Evolutionary conservation across 2,797 vertebrate genomes (phyloP).

Genomic region (Ptychadena robeensis): DNA sequence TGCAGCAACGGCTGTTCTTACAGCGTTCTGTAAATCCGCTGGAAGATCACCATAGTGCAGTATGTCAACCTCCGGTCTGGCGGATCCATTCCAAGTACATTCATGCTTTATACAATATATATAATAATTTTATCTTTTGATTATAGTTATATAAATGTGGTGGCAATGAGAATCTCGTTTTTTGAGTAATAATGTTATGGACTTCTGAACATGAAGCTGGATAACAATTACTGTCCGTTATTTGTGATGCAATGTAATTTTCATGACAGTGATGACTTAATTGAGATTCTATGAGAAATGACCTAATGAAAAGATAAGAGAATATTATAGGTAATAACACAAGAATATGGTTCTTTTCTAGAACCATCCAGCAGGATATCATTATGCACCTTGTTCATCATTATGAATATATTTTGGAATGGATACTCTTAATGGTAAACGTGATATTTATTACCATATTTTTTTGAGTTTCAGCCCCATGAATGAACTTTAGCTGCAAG

Average conservation of each 20-base stretch:
- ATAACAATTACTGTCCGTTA: not conserved
- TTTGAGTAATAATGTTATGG: not conserved
- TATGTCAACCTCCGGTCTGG: too few relatives aligned
- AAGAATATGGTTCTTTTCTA: not conserved
- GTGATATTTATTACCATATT: too few relatives aligned
- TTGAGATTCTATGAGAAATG: not conserved
- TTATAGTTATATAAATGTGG: not conserved
- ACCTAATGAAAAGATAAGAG: not conserved
- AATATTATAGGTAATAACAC: not conserved
- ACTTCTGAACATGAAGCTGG: not conserved
- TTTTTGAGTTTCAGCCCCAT: too few relatives aligned
- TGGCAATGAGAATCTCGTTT: not conserved
- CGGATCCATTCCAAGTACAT: constrained; percentile 13
- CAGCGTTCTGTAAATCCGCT: not conserved
- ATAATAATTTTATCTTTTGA: not conserved
- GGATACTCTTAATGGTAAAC: too few relatives aligned
- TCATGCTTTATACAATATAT: not conserved
- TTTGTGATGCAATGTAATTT: not conserved
- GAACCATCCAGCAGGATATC: too few relatives aligned
- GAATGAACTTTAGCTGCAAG: too few relatives aligned
- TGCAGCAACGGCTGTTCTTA: too few relatives aligned
- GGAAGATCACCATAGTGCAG: too few relatives aligned
- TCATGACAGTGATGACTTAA: not conserved
- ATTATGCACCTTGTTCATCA: too few relatives aligned
- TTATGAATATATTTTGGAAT: too few relatives aligned